Conservation (phyloP, 1,140 invertebrate genomes). For the Drosophila biarmipes region DNA sequence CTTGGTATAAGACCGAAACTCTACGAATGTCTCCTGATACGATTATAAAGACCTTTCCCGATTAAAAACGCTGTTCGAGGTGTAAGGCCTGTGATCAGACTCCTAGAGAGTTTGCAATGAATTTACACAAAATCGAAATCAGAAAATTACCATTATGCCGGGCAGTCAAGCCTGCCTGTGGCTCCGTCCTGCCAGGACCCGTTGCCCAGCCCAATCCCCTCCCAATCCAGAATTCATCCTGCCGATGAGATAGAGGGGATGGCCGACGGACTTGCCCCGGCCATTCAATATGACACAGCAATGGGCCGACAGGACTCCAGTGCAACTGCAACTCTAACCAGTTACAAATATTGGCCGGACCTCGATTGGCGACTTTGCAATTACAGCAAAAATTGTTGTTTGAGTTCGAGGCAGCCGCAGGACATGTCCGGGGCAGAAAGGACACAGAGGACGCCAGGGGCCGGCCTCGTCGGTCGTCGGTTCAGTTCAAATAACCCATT, state of each 20-base stretch:
- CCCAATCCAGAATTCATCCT: slow-evolving; percentile 18
- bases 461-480: slow-evolving; percentile 24
- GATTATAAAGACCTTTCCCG: not conserved
- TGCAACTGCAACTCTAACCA: slow-evolving; percentile 79
- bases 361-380: slow-evolving; percentile 75
- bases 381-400: slow-evolving; percentile 81
- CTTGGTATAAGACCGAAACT: too few relatives aligned
- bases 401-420: slow-evolving; percentile 63
- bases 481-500: slow-evolving; percentile 79
- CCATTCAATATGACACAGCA: slow-evolving; percentile 72
- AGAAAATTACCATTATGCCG: slow-evolving; percentile 80
- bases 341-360: slow-evolving; percentile 76
- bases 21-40: too few relatives aligned
- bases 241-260: slow-evolving; percentile 18
- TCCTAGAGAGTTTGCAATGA: slow-evolving; percentile 64
- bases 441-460: slow-evolving; percentile 20
- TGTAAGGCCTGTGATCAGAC: slow-evolving; percentile 24
- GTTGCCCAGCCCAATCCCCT: not conserved
- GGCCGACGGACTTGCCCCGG: slow-evolving; percentile 32
- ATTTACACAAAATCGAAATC: slow-evolving; percentile 83
- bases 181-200: not conserved
- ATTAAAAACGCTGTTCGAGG: not conserved
- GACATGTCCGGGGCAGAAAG: slow-evolving; percentile 45
- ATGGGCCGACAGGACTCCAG: slow-evolving; percentile 38
- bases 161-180: slow-evolving; percentile 54